Base-by-base conservation (phyloP, 2,888 invertebrate species). In the Scaptomyza reducta region DNA sequence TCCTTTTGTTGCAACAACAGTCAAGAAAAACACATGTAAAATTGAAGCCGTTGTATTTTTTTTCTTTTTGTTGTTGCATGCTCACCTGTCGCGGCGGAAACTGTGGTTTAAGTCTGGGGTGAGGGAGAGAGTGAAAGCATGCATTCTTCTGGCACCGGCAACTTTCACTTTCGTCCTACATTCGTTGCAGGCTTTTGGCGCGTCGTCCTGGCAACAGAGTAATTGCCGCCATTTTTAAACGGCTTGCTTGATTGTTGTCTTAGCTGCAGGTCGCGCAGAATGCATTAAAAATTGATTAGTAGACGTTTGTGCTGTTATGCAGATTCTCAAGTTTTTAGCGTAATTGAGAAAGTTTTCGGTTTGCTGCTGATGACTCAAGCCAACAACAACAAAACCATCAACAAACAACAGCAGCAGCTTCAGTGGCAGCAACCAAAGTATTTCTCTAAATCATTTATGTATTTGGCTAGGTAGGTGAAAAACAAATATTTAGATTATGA, bases 261-360 rank as follows among this genome's bases (percentile, higher is more conserved):
- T 38, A 42, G 58, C 51, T 67, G 45, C 60, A 57, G 41, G 22
- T 46, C 33, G 47, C 42, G 56, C 40, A 53, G 60, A 40, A 67
- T 65, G 69, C 58, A 70, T 79, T 72, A 64, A 75, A 63, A 65
- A 74, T 79, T 79, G 65, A 77, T 77, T 55, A 77, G 77, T 31
- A 50, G 65, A 35, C 47, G 57, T 46, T 59, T 31, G 31, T 49
- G 33, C 51, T 22, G 51, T 10, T 10, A 6, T 7, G 16, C 22
- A 35, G 46, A 40, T 38, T 56, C 50, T 59, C 25, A 16, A 57
- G 56, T 57, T 38, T 60, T 75, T 16, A 40, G 47, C 51, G 40
- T 70, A 77, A 74, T 77, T 77, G 61, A 53, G 47, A 70, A 74
- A 74, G 31, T 61, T 66, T 58, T 58, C 16, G 57, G 49, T 27